Evolutionary conservation across 2,888 invertebrate genomes (phyloP).

Genomic region (Drosophila pegasa): DNA sequence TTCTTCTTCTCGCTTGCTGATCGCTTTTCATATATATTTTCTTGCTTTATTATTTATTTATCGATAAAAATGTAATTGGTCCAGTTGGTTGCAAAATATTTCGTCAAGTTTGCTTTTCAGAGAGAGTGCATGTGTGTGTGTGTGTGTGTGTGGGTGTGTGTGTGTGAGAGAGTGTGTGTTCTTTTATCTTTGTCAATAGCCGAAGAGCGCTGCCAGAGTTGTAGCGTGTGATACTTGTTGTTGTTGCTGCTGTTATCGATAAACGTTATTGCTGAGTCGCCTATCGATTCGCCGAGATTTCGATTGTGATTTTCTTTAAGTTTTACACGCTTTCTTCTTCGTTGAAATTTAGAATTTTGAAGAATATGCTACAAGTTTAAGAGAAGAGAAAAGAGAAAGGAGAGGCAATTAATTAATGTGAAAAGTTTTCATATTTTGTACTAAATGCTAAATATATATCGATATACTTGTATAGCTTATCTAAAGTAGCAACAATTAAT

Average conservation of each 20-base stretch:
- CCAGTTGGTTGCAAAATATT: slow-evolving; percentile 69
- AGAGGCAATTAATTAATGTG: not conserved
- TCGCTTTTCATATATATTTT: slow-evolving; percentile 21
- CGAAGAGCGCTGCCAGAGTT: slow-evolving; percentile 77
- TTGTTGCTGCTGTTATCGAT: slow-evolving; percentile 46
- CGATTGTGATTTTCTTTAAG: slow-evolving; percentile 60
- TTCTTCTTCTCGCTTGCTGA: slow-evolving; percentile 7
- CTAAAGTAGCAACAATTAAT: too few relatives aligned
- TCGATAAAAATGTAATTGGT: slow-evolving; percentile 73
- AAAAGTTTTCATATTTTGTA: not conserved
- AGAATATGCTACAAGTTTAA: slow-evolving; percentile 72
- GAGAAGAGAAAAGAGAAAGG: not conserved
- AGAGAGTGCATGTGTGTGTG: slow-evolving; percentile 17
- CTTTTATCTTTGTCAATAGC: slow-evolving; percentile 43
- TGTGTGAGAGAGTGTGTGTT: slow-evolving; percentile 31
- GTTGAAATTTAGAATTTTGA: slow-evolving; percentile 81
- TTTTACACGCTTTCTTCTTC: slow-evolving; percentile 74
- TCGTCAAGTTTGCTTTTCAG: slow-evolving; percentile 52
- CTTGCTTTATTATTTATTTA: slow-evolving; percentile 26
- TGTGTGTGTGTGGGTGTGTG: slow-evolving; percentile 14
- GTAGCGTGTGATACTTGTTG: slow-evolving; percentile 65
- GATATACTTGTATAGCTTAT: too few relatives aligned
- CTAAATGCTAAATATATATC: too few relatives aligned
- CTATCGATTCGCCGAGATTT: slow-evolving; percentile 70
- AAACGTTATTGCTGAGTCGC: slow-evolving; percentile 47